Conservation (phyloP, 2,797 vertebrate genomes). For the Margarornis squamiger region DNA sequence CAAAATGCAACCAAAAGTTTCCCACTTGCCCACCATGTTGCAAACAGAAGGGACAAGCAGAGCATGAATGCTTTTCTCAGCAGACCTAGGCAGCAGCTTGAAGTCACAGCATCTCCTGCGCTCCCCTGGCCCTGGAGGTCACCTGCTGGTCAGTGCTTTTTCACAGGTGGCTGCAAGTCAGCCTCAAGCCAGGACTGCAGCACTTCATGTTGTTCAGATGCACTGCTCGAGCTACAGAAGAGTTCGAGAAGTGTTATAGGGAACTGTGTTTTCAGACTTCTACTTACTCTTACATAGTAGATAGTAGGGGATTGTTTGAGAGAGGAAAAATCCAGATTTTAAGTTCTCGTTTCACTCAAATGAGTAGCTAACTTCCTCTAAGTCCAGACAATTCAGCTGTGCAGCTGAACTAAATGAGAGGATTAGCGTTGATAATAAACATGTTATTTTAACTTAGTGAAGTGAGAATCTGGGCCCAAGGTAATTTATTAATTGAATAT, state of each 20-base stretch:
- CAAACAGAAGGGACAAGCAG: neutral
- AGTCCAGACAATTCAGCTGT: neutral
- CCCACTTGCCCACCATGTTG: neutral
- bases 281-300: neutral
- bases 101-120: neutral
- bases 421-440: neutral
- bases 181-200: neutral
- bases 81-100: neutral
- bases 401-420: neutral
- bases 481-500: neutral
- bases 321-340: neutral
- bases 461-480: neutral
- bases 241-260: neutral
- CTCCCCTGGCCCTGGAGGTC: neutral
- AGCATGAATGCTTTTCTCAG: neutral
- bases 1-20: neutral
- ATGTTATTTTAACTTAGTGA: neutral
- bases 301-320: neutral
- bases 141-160: neutral
- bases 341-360: neutral
- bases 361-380: neutral
- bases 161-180: neutral
- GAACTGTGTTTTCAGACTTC: neutral
- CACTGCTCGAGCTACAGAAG: neutral
- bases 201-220: fast-evolving